Evolutionary conservation across 2,888 invertebrate species (phyloP).

Genomic region (Deilephila elpenor): DNA sequence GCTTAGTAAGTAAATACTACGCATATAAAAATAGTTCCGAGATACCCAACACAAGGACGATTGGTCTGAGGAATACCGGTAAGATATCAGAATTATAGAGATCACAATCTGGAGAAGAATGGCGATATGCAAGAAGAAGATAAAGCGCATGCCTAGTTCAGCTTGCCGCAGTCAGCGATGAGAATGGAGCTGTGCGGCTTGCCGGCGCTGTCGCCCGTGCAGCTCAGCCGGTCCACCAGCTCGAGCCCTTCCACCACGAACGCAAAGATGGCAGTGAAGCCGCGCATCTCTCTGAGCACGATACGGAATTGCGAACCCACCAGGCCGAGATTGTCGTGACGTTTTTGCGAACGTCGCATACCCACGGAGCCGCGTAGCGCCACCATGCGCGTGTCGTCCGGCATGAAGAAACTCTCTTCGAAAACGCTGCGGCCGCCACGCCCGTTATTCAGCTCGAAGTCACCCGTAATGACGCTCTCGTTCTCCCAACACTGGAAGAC

Average conservation of each 20-base stretch:
- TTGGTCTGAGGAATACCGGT: slow-evolving; percentile 43
- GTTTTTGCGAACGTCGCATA: slow-evolving; percentile 91
- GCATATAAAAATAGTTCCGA: slow-evolving; percentile 52
- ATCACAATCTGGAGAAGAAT: slow-evolving; percentile 32
- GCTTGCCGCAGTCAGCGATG: slow-evolving; percentile 90
- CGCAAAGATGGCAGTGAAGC: slow-evolving; percentile 92
- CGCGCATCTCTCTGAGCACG: slow-evolving; percentile 92
- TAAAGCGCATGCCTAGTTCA: slow-evolving; percentile 74
- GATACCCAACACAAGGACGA: slow-evolving; percentile 42
- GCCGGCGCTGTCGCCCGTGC: slow-evolving; percentile 90
- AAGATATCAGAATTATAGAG: slow-evolving; percentile 35
- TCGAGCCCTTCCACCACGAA: slow-evolving; percentile 92
- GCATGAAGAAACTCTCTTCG: slow-evolving; percentile 91
- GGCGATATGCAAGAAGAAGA: slow-evolving; percentile 4
- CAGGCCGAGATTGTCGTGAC: slow-evolving; percentile 91
- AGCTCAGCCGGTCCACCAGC: slow-evolving; percentile 90
- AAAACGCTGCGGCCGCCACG: slow-evolving; percentile 91
- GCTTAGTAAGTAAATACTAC: slow-evolving; percentile 39
- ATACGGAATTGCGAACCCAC: slow-evolving; percentile 94
- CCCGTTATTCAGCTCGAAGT: slow-evolving; percentile 92
- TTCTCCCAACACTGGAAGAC: slow-evolving; percentile 94
- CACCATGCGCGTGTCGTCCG: slow-evolving; percentile 91
- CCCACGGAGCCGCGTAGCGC: slow-evolving; percentile 91
- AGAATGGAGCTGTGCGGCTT: slow-evolving; percentile 90
- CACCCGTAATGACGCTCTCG: slow-evolving; percentile 92